Base-by-base conservation (phyloP, 2,113 vertebrate species). In the Phyllopteryx taeniolatus region DNA sequence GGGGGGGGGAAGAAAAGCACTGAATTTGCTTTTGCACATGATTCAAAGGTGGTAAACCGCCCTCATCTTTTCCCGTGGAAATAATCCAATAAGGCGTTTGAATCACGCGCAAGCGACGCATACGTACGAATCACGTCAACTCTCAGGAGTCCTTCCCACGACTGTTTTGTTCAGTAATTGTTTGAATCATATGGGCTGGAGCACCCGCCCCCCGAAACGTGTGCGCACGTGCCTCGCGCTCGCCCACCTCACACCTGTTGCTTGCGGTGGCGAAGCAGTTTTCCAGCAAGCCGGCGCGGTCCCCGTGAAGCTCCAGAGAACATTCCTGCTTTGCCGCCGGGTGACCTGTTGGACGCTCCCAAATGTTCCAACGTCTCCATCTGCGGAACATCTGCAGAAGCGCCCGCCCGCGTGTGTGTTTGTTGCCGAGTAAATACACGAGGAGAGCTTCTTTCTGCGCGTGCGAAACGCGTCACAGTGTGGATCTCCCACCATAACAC, bases 401-500 rank as follows among this genome's bases (percentile, higher is more conserved):
- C 64, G 47, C 64, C 64, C 22, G 44, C 4, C 64, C 22, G 44
- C 4, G 2, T 64, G 39, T 22, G 20, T 42, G 12, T 65, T 64
- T 65, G 62, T 66, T 27, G 12, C 43, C 43, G 27, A 46, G 14
- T 66, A 46, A 15, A 22, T 46, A 66, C 27, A 61, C 1, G 59
- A 5, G 59, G 15, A 33, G 33, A 66, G 43, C 63, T 2, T 66
- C 13, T 46, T 22, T 35, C 31, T 31, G 31, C 31, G 35, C 17
- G 59, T 17, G 33, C 3, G 35, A 53, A 46, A 68, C 42, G n/a
- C 51, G 42, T 43, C 46, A 72, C 73, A 78, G 35, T n/a, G 69
- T 54, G 82, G 64, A 73, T 68, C 73, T 68, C 71, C 51, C 64
- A n/a, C n/a, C n/a, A n/a, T n/a, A n/a, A n/a, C n/a, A n/a, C n/a